Evolutionary conservation across 2,888 invertebrate species (phyloP).

Genomic region (Drosophila anomelani): DNA sequence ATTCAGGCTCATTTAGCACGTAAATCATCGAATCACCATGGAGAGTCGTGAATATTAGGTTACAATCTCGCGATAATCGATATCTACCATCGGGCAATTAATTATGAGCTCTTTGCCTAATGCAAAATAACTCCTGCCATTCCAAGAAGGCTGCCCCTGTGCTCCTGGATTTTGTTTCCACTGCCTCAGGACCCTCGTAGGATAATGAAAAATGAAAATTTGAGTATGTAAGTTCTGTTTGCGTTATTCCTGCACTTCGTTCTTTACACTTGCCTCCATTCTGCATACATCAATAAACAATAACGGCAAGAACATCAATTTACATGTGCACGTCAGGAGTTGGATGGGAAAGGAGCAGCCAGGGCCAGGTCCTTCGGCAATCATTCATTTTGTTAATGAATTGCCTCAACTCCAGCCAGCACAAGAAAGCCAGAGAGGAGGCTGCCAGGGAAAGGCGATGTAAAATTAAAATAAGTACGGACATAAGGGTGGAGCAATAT

Average conservation of each 20-base stretch:
- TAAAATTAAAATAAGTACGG: conserved; percentile 26
- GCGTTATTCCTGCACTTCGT: conserved; percentile 13
- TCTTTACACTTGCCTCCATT: conserved; percentile 16
- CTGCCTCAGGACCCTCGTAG: conserved; percentile 11
- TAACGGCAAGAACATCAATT: conserved; percentile 55
- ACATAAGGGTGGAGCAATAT: conserved; percentile 23
- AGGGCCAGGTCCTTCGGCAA: conserved; percentile 57
- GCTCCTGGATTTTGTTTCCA: conserved; percentile 7
- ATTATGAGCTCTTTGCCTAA: conserved; percentile 38
- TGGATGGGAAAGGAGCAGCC: conserved; percentile 28
- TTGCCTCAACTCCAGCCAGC: conserved; percentile 51
- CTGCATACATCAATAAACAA: conserved; percentile 59
- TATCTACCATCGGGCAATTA: conserved; percentile 39
- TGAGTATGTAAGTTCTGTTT: conserved; percentile 23
- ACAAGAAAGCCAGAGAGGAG: conserved; percentile 7
- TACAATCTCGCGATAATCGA: conserved; percentile 31
- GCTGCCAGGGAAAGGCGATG: conserved; percentile 13
- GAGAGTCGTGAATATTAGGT: conserved; percentile 22
- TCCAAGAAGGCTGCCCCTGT: not conserved
- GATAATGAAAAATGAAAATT: conserved; percentile 39
- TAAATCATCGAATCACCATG: conserved; percentile 30
- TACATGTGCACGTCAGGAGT: conserved; percentile 49
- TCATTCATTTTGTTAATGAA: conserved; percentile 76
- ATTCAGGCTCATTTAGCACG: conserved; percentile 15
- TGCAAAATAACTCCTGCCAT: conserved; percentile 11